phyloP scores from a whole-genome alignment of 64 coral and sea anemone species.

The Montipora efflorescens region DNA sequence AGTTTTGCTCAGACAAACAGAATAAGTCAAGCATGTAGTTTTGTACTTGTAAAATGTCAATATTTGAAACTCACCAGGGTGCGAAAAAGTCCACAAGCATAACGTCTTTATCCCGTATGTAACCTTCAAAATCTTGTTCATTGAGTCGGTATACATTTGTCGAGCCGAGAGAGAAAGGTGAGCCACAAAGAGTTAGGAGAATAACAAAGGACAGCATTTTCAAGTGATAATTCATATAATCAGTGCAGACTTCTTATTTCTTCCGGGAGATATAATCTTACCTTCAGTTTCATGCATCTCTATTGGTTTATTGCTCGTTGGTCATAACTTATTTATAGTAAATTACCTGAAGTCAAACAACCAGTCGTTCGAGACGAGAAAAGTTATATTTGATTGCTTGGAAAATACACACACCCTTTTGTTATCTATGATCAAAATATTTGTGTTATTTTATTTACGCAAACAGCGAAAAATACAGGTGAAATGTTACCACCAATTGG shows the following conservation, averaged over 20 bases:
- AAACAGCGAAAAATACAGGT: conserved; percentile 10
- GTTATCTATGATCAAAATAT: conserved; percentile 16
- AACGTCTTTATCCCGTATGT: conserved; percentile 80
- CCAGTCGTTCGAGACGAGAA: background rate
- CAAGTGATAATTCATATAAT: background rate
- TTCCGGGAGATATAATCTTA: background rate
- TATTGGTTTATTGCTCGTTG: background rate
- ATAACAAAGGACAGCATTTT: conserved; percentile 9
- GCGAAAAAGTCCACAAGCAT: conserved; percentile 95
- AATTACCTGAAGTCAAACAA: conserved; percentile 26
- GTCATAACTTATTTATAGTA: conserved; percentile 58
- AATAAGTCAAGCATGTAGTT: conserved; percentile 45
- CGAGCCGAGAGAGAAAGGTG: background rate
- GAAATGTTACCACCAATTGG: background rate
- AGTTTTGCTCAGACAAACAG: background rate
- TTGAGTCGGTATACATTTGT: conserved; percentile 80
- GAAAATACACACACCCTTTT: conserved; percentile 26
- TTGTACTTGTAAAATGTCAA: background rate
- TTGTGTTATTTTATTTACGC: background rate
- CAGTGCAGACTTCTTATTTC: background rate
- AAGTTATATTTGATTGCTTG: background rate
- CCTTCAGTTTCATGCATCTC: background rate
- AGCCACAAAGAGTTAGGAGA: background rate
- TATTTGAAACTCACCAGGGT: conserved; percentile 76
- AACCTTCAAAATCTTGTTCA: conserved; percentile 66